phyloP scores from a whole-genome alignment of 2,888 invertebrate species.

The Limenitis camilla region DNA sequence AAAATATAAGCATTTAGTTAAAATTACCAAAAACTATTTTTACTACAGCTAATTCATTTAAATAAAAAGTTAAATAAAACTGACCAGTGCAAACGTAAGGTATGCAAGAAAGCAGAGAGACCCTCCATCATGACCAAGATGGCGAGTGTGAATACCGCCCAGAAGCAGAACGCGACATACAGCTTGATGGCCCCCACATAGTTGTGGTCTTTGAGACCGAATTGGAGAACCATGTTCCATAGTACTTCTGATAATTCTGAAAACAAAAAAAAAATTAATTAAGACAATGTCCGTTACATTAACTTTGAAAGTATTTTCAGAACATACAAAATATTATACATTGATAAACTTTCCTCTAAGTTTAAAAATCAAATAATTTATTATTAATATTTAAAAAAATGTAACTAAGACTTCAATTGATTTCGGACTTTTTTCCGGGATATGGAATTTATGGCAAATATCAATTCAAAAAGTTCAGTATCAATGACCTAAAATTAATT shows the following conservation, averaged over 20 bases:
- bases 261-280: background rate
- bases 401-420: no score
- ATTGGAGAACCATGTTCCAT: constrained; percentile 91
- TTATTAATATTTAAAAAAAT: no score
- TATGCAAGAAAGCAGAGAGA: constrained; percentile 97
- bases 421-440: no score
- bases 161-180: constrained; percentile 89
- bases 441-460: no score
- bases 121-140: constrained; percentile 99
- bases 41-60: no score
- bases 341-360: no score
- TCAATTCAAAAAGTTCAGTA: no score
- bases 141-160: constrained; percentile 92
- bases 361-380: no score
- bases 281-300: no score
- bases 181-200: constrained; percentile 84
- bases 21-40: background rate
- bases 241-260: constrained; percentile 90
- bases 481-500: no score
- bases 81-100: constrained; percentile 96
- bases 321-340: no score
- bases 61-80: background rate
- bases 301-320: no score
- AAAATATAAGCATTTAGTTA: background rate
- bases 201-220: constrained; percentile 79